Evolutionary conservation across 1,140 invertebrate genomes (phyloP).

Genomic region (Wiebesia pumilae): DNA sequence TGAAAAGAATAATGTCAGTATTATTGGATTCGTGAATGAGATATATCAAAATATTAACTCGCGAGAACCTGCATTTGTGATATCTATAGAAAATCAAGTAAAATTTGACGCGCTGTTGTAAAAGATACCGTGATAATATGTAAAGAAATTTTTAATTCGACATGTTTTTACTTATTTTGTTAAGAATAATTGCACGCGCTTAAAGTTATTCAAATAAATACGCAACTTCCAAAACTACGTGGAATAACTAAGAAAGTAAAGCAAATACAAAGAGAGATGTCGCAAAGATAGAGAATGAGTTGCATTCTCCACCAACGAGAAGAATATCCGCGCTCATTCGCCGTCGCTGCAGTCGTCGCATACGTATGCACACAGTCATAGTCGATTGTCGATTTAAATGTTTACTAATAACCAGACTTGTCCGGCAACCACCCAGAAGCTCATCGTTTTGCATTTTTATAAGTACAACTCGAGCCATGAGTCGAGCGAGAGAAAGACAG

Average conservation of each 20-base stretch:
- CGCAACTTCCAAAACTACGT: background rate
- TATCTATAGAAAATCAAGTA: too few species aligned
- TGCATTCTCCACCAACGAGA: conserved; percentile 62
- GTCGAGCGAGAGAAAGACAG: background rate
- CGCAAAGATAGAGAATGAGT: conserved; percentile 54
- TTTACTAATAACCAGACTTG: conserved; percentile 76
- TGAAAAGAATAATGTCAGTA: too few species aligned
- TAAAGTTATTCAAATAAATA: too few species aligned
- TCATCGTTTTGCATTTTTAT: conserved; percentile 74
- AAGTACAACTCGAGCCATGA: conserved; percentile 65
- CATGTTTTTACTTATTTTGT: too few species aligned
- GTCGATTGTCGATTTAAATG: conserved; percentile 75
- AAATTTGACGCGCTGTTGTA: too few species aligned
- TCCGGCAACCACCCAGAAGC: conserved; percentile 75
- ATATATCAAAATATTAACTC: too few species aligned
- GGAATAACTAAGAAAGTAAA: background rate
- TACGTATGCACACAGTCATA: background rate
- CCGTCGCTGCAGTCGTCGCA: background rate
- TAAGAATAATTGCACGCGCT: too few species aligned
- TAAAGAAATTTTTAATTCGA: too few species aligned
- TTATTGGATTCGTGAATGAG: too few species aligned
- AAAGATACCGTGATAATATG: too few species aligned
- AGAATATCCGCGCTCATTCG: conserved; percentile 7
- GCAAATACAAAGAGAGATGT: conserved; percentile 40
- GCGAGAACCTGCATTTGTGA: too few species aligned